A percentile compares a stretch with the other conserved stretches of the same genome.
Conservation (phyloP, 2,888 invertebrate genomes). For the Diachrysia chrysitis region DNA sequence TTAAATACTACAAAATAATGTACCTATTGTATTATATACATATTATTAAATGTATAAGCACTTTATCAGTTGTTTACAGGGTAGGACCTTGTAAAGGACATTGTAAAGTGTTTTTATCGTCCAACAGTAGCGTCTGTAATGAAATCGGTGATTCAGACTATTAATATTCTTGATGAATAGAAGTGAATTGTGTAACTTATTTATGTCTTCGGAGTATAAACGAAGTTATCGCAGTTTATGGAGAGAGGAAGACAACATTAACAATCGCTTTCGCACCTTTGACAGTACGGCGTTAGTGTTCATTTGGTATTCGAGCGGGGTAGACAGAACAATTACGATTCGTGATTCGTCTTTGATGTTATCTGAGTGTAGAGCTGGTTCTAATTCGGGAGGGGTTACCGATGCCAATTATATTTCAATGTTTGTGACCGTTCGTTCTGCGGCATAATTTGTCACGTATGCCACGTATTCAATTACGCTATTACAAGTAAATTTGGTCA, state of each 20-base stretch:
- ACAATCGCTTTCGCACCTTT: constrained; percentile 48
- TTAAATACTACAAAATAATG: too few relatives aligned
- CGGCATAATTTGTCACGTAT: constrained; percentile 44
- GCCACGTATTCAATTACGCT: constrained; percentile 37
- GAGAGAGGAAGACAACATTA: constrained; percentile 41
- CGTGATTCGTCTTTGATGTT: constrained; percentile 61
- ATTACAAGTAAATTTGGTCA: constrained; percentile 12
- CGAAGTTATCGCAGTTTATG: constrained; percentile 27
- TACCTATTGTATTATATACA: too few relatives aligned
- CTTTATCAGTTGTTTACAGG: too few relatives aligned
- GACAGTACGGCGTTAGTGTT: constrained; percentile 33
- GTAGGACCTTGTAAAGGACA: too few relatives aligned
- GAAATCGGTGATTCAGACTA: background rate
- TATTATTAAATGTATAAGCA: too few relatives aligned
- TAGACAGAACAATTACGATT: constrained; percentile 51
- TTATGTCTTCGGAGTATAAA: constrained; percentile 24
- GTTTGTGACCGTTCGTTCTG: constrained; percentile 37
- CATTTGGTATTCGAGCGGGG: constrained; percentile 51
- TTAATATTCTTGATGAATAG: constrained; percentile 37
- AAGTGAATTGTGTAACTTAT: constrained; percentile 36
- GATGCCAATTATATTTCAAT: constrained; percentile 60
- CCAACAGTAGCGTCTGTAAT: constrained; percentile 9
- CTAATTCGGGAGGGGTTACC: constrained; percentile 60
- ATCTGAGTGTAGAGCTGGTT: constrained; percentile 38
- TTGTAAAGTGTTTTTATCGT: too few relatives aligned